These are phyloP conservation scores for Camponotus vicinus DNA, from an alignment of 1,140 invertebrate species.

Conservation along the genomic window DNA sequence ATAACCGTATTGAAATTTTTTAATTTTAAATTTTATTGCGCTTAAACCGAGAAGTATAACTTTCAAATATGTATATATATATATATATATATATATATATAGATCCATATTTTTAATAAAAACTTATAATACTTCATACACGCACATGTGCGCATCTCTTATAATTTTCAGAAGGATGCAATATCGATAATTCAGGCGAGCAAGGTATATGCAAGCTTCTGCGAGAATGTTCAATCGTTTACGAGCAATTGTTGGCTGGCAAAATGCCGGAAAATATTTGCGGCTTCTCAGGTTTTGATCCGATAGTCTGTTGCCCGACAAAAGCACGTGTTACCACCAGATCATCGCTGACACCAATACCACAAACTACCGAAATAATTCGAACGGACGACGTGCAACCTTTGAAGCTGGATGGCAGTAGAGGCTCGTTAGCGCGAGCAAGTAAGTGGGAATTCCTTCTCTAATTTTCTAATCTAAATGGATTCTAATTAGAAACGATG, in stretches of 20 bases:
- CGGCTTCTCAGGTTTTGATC: constrained; percentile 58
- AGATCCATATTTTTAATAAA: background rate
- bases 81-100: too few species aligned
- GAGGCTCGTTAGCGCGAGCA: constrained; percentile 54
- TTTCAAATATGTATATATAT: too few species aligned
- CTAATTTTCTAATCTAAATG: background rate
- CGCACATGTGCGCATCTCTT: background rate
- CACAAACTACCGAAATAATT: background rate
- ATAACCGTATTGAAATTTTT: background rate
- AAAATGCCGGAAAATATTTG: constrained; percentile 66
- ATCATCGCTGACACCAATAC: background rate
- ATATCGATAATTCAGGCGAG: background rate
- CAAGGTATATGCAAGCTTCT: constrained; percentile 72
- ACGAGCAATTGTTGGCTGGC: constrained; percentile 72
- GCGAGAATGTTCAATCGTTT: constrained; percentile 71
- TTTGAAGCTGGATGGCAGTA: background rate
- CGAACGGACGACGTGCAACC: background rate
- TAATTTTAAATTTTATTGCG: background rate
- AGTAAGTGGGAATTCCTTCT: constrained; percentile 52
- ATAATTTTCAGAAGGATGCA: constrained; percentile 76
- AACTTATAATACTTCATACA: background rate
- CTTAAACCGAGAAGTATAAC: background rate
- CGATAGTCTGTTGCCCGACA: constrained; percentile 81
- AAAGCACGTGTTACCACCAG: background rate
- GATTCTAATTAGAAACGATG: background rate